Percentiles rank a stretch among this genome's conserved stretches.
Evolutionary conservation across 2,113 vertebrate genomes (phyloP).

Genomic region (Oxyura jamaicensis): DNA sequence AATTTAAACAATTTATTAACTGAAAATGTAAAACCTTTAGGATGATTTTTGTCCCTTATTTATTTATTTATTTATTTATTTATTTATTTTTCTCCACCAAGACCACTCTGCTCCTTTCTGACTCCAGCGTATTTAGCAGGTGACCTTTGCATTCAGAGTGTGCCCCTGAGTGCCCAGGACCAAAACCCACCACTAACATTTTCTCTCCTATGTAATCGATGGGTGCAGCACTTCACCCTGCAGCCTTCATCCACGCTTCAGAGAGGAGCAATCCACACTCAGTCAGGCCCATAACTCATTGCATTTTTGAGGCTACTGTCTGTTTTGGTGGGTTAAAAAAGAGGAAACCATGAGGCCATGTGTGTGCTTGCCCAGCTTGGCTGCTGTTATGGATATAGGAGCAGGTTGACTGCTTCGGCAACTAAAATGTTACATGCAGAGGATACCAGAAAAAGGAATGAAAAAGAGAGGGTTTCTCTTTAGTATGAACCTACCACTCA

Average conservation of each 20-base stretch:
- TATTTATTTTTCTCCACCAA: background rate
- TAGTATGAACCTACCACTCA: fast-evolving
- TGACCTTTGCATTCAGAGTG: fast-evolving
- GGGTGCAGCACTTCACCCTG: background rate
- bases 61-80: background rate
- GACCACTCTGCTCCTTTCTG: background rate
- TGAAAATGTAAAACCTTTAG: background rate
- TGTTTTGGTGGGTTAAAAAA: background rate
- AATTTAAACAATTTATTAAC: constrained; percentile 38
- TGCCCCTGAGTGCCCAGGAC: background rate
- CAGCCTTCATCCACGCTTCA: background rate
- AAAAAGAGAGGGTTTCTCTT: background rate
- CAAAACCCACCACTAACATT: background rate
- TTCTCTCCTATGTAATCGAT: background rate
- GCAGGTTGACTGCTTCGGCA: fast-evolving
- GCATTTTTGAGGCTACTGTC: background rate
- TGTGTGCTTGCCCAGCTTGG: fast-evolving
- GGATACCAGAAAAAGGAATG: background rate
- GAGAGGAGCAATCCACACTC: fast-evolving
- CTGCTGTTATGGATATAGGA: fast-evolving
- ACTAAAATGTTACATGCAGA: background rate
- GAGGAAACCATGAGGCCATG: background rate
- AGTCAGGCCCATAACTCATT: background rate
- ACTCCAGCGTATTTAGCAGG: constrained; percentile 5
- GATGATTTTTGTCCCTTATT: background rate